Conservation (phyloP, 2,797 vertebrate genomes). For the Phoeniculus purpureus region DNA sequence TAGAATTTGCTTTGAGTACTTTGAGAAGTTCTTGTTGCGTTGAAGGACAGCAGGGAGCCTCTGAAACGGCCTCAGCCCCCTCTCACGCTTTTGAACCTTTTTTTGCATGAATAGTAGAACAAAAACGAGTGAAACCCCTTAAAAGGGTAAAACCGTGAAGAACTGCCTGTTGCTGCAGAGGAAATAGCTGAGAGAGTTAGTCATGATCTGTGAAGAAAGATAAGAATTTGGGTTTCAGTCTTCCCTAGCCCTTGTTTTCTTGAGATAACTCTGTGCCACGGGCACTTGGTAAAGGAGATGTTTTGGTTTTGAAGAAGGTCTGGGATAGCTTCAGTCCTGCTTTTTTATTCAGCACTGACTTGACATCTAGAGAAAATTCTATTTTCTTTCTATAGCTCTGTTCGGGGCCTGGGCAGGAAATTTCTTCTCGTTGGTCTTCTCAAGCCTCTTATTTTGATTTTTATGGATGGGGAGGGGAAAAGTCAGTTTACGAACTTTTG, state of each 20-base stretch:
- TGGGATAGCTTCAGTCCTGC: background rate
- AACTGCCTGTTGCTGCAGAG: background rate
- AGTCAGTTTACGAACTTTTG: background rate
- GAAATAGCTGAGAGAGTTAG: background rate
- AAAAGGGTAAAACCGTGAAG: background rate
- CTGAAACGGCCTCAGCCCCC: background rate
- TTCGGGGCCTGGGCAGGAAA: background rate
- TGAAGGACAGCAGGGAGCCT: background rate
- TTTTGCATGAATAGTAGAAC: background rate
- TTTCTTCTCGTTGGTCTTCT: background rate
- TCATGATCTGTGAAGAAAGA: background rate
- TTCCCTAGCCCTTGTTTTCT: background rate
- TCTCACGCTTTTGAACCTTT: background rate
- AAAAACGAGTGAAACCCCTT: background rate
- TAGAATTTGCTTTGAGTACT: background rate
- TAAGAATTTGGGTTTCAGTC: background rate
- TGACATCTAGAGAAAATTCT: background rate
- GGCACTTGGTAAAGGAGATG: background rate
- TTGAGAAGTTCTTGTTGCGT: background rate
- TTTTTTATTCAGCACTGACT: background rate
- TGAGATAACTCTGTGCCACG: background rate
- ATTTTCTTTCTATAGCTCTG: background rate
- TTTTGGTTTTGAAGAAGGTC: background rate
- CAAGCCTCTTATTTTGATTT: background rate
- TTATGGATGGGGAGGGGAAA: fast-evolving